Evolutionary conservation across 2,113 vertebrate genomes (phyloP), one percentile per base, ranked within the genome.

Genomic region (Stigmatopora argus): DNA sequence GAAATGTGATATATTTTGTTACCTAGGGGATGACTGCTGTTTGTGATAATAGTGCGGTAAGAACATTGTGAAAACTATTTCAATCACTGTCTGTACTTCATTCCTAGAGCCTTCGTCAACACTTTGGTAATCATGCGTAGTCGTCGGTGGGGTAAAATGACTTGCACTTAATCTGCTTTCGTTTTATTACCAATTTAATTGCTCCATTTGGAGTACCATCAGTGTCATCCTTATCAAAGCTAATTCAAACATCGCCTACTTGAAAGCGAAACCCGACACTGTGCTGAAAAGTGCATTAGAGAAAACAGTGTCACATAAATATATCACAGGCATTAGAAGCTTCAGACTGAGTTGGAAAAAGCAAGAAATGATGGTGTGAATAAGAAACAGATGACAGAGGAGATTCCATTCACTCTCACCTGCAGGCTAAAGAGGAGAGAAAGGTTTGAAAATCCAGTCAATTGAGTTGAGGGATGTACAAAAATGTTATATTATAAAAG

Each of bases 351-450:
- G 41, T 62, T n/a, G 51, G 65, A 59, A 58, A 63, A 34, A 23
- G 67, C 64, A 79, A 78, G 45, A 68, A 67, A 0, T 15, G 5
- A 65, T 58, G 2, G 70, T 76, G 75, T 65, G 60, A 81, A 87
- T 82, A 18, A 78, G 71, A 9, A 86, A 71, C 86, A 87, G 83
- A 87, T 87, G 83, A 82, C 62, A 44, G 18, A 31, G 38, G 19
- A 19, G 70, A 58, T 65, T 44, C 68, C 2, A 11, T 63, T 71
- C 47, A 8, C 38, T 23, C 63, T 82, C 79, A 85, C 78, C 78
- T 78, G 69, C 15, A 12, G 60, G 74, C 35, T 63, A n/a, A 47
- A 64, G 51, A 0, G 45, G 64, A 68, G 52, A 41, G 5, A 41
- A 60, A 44, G 58, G 14, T 35, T 56, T 10, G 34, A 10, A 60